Percentiles rank a stretch among this genome's conserved stretches.
Evolutionary conservation across 1,140 invertebrate species (phyloP).

Genomic region (Coptotermes formosanus): DNA sequence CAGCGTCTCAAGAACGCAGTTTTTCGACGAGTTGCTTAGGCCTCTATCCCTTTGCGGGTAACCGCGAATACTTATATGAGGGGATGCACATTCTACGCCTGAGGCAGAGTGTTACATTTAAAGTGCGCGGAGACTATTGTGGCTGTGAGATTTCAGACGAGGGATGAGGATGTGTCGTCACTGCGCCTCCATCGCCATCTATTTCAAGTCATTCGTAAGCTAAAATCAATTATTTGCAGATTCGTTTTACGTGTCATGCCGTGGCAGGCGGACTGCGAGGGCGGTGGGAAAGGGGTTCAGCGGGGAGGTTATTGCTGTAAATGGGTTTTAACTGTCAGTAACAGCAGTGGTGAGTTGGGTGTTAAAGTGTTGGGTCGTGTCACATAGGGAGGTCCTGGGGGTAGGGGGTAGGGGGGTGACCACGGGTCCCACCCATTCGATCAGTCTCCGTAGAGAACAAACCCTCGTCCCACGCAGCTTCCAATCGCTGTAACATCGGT

Average conservation of each 20-base stretch:
- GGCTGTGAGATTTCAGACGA: neutral
- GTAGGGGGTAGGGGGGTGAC: neutral
- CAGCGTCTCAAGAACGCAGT: too few species aligned
- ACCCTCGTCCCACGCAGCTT: neutral
- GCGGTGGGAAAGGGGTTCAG: neutral
- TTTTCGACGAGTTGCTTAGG: too few species aligned
- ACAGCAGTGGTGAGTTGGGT: slow-evolving; percentile 20
- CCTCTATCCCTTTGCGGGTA: too few species aligned
- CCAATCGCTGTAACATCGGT: neutral
- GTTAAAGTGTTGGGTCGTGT: slow-evolving; percentile 22
- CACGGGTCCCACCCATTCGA: slow-evolving; percentile 12
- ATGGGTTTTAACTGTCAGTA: slow-evolving; percentile 27
- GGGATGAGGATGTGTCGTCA: too few species aligned
- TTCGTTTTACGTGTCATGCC: neutral
- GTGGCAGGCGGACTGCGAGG: neutral
- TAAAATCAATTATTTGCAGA: slow-evolving; percentile 23
- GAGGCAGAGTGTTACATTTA: neutral
- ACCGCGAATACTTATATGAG: too few species aligned
- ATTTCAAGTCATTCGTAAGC: slow-evolving; percentile 20
- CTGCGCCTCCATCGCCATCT: neutral
- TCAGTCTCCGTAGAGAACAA: neutral
- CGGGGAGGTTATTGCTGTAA: slow-evolving; percentile 3
- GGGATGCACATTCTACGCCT: neutral
- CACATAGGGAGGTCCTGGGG: neutral
- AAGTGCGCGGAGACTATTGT: neutral